A percentile compares a stretch with the other conserved stretches of the same genome.
These are phyloP conservation scores for Aphelenchoides avenae DNA, from an alignment of 1,140 invertebrate genomes.

Conservation along the genomic window DNA sequence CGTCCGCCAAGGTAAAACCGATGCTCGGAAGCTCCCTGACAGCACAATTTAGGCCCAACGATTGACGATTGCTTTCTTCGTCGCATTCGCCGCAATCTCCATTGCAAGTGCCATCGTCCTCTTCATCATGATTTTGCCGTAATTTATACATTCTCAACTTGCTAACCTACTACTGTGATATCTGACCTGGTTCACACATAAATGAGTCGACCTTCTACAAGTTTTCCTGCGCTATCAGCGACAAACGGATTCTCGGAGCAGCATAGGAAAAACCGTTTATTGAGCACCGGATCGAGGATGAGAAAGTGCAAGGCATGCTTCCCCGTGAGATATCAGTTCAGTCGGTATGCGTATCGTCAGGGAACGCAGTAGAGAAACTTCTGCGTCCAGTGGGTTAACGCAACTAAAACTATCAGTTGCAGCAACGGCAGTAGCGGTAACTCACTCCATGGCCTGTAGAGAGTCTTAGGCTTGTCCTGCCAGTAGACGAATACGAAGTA, in stretches of 20 bases:
- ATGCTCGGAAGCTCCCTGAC: conserved; percentile 7
- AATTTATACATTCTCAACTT: no score
- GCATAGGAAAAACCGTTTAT: no score
- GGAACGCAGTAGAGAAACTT: conserved; percentile 34
- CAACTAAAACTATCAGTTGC: conserved; percentile 14
- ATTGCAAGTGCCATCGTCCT: conserved; percentile 12
- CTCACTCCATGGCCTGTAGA: conserved; percentile 48
- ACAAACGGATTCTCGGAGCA: no score
- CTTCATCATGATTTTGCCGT: no score
- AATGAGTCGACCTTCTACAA: no score
- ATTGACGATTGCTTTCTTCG: conserved; percentile 7
- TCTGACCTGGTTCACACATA: no score
- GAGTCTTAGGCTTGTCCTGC: conserved; percentile 30
- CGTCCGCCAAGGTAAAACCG: conserved; percentile 18
- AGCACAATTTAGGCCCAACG: conserved; percentile 1
- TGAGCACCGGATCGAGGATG: no score
- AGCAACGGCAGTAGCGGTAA: not conserved
- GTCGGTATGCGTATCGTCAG: conserved; percentile 15
- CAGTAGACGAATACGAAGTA: conserved; percentile 50
- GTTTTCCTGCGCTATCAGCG: no score
- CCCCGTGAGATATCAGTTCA: not conserved
- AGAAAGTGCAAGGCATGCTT: no score
- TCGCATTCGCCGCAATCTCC: conserved; percentile 10
- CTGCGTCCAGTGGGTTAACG: conserved; percentile 30
- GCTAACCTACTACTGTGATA: no score